phyloP scores from a whole-genome alignment of 2,888 invertebrate genomes.

The Caenorhabditis panamensis region DNA sequence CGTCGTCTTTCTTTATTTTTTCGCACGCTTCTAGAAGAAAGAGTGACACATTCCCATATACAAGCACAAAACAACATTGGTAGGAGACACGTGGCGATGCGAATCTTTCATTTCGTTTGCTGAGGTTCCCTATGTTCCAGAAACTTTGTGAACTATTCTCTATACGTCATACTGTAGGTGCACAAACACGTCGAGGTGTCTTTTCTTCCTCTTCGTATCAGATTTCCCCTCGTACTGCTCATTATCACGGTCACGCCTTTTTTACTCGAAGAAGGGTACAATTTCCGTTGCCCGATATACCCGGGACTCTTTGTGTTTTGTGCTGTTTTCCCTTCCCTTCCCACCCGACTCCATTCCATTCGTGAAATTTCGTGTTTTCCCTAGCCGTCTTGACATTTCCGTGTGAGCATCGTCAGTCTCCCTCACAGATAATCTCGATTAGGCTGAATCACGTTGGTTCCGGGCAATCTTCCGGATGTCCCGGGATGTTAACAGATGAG shows the following conservation, averaged over 20 bases:
- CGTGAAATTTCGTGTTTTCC: constrained; percentile 41
- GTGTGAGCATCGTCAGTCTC: too few relatives aligned
- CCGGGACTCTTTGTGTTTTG: constrained; percentile 25
- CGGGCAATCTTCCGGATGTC: not conserved
- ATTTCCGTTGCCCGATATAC: constrained; percentile 24
- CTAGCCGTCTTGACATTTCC: too few relatives aligned
- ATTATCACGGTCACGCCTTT: constrained; percentile 36
- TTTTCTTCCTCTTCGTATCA: constrained; percentile 12
- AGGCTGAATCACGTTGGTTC: too few relatives aligned
- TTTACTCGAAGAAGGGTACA: constrained; percentile 48
- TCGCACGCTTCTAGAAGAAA: constrained; percentile 22
- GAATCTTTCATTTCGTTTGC: not conserved
- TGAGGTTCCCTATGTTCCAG: too few relatives aligned
- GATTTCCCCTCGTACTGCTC: constrained; percentile 42
- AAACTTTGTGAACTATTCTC: too few relatives aligned
- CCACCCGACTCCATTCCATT: not conserved
- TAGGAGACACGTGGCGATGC: constrained; percentile 1
- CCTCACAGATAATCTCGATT: too few relatives aligned
- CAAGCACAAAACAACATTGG: too few relatives aligned
- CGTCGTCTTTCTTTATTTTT: constrained; percentile 8
- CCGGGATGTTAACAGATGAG: not conserved
- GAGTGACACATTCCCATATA: not conserved
- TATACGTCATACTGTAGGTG: constrained; percentile 4
- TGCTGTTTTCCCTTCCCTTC: constrained; percentile 14
- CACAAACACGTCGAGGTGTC: not conserved